Conservation (phyloP, 1,140 invertebrate species). For the Apis mellifera region Amel_HAv3.1 CM009938.2:12652501-12653000, state of each 20-base stretch:
- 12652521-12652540: too few relatives aligned
- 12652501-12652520: too few relatives aligned
- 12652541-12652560: too few relatives aligned
- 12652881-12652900: constrained; percentile 86
- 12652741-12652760: not conserved
- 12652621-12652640: constrained; percentile 96
- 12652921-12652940: constrained; percentile 93
- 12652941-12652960: constrained; percentile 89
- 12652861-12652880: constrained; percentile 96
- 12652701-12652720: constrained; percentile 82
- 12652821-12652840: constrained; percentile 86
- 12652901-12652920: constrained; percentile 94
- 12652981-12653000: too few relatives aligned
- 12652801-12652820: not conserved
- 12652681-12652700: constrained; percentile 91
- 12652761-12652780: too few relatives aligned
- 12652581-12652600: constrained; percentile 84
- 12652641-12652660: constrained; percentile 94
- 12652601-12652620: constrained; percentile 93
- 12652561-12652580: constrained; percentile 58
- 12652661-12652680: constrained; percentile 97
- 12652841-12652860: constrained; percentile 91
- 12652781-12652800: too few relatives aligned
- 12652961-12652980: constrained; percentile 83
- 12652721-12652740: not conserved